Conservation (phyloP, 64 coral and sea anemone species). For the Orbicella faveolata region DNA sequence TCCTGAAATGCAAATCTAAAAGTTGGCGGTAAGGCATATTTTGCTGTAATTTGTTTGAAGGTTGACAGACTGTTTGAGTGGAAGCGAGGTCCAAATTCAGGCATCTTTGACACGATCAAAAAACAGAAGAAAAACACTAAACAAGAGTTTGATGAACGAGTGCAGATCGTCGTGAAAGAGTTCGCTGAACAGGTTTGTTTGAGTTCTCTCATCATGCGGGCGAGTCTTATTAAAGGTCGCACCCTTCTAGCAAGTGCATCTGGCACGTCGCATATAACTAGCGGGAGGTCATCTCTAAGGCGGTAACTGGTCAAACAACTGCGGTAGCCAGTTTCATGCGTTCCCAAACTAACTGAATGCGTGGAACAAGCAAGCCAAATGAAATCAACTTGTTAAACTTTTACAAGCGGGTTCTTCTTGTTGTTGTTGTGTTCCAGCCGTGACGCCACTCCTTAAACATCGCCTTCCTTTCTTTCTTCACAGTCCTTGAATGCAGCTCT, state of each 20-base stretch:
- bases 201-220: too few relatives aligned
- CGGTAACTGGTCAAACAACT: too few relatives aligned
- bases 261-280: too few relatives aligned
- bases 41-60: slow-evolving; percentile 42
- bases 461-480: background rate
- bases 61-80: slow-evolving; percentile 97
- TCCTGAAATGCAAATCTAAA: background rate
- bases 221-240: too few relatives aligned
- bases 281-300: too few relatives aligned
- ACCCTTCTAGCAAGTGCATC: too few relatives aligned
- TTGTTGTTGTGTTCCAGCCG: too few relatives aligned
- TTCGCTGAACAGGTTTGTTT: slow-evolving; percentile 89
- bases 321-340: too few relatives aligned
- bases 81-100: slow-evolving; percentile 95
- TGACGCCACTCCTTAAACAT: background rate
- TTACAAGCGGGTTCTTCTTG: background rate
- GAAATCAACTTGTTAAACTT: background rate
- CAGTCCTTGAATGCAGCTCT: slow-evolving; percentile 86
- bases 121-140: slow-evolving; percentile 96
- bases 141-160: slow-evolving; percentile 96
- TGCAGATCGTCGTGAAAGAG: slow-evolving; percentile 79
- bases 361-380: too few relatives aligned
- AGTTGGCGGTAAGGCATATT: background rate
- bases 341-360: too few relatives aligned
- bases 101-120: slow-evolving; percentile 89